Conservation (phyloP, 2,113 vertebrate genomes). For the Proterorhinus semilunaris region DNA sequence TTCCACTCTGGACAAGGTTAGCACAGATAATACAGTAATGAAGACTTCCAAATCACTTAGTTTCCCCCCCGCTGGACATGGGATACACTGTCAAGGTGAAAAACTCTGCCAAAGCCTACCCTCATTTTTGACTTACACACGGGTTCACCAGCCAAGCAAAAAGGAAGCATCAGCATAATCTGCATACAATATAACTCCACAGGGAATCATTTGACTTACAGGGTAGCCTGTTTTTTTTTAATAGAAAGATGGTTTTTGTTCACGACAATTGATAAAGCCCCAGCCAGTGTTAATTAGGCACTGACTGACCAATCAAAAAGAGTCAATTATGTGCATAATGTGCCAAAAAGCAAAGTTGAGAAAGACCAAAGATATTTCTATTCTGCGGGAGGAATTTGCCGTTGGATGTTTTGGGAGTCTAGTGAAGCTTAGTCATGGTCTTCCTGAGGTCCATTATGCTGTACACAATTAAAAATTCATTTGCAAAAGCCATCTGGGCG, state of each 20-base stretch:
- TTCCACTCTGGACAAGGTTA: no score
- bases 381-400: not conserved
- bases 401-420: not conserved
- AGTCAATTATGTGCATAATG: no score
- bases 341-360: no score
- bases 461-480: not conserved
- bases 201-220: no score
- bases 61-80: not conserved
- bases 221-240: no score
- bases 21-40: no score
- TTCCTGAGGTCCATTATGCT: not conserved
- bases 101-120: not conserved
- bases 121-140: not conserved
- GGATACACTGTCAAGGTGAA: not conserved
- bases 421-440: not conserved
- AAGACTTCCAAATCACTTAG: not conserved
- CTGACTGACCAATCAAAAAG: no score
- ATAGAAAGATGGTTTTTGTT: no score
- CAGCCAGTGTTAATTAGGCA: no score
- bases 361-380: no score
- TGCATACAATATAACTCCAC: no score
- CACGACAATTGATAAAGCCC: no score
- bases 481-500: slow-evolving; percentile 6
- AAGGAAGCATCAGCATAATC: not conserved
- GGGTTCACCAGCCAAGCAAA: not conserved